Base-by-base conservation (phyloP, 2,888 invertebrate species). In the Macaria liturata region DNA sequence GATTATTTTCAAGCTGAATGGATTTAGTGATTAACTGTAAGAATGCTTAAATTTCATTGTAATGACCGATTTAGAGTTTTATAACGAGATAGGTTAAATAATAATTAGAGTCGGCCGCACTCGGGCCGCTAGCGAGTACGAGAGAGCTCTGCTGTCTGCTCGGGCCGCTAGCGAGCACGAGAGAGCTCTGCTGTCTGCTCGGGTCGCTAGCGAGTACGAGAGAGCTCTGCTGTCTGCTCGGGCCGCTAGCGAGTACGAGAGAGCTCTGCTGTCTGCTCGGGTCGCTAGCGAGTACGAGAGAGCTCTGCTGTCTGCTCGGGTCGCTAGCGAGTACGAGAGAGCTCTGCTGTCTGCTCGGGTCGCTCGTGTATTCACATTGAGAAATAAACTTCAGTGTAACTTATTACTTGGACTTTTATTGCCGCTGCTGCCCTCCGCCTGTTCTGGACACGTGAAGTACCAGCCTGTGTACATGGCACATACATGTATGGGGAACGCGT, bases 371-470 rank as follows among this genome's bases (percentile, higher is more conserved):
- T 88, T 90, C 90, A 84, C 81, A 80, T 87, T 86, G 86, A 87
- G 82, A 88, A 88, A 91, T 89, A 91, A 91, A 92, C 86, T 91
- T 91, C 91, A 91, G 88, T 92, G 92, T 92, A 91, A 92, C 91
- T 92, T 92, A 92, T 90, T 89, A 89, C 76, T 75, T 37, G 34
- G 4, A 6, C 5, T 37, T 37, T 37, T 37, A 37, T 37, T 37
- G 34, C 7, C 7, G 34, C 34, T 37, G 34, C 34, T 37, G 7
- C 34, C 34, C 3, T 4, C 5, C 3, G 34, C 4, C 7, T 37
- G 7, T 37, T 1, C 34, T 37, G 4, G 34, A 37, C 7, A 7
- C 34, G 5, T 37, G 7, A 37, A 37, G 5, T 7, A 37, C 34
- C 4, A 7, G 20, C 20, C 20, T 20, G 20, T 20, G 20, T 20